Evolutionary conservation across 2,888 invertebrate species (phyloP).

Genomic region (Cybosia mesomella): DNA sequence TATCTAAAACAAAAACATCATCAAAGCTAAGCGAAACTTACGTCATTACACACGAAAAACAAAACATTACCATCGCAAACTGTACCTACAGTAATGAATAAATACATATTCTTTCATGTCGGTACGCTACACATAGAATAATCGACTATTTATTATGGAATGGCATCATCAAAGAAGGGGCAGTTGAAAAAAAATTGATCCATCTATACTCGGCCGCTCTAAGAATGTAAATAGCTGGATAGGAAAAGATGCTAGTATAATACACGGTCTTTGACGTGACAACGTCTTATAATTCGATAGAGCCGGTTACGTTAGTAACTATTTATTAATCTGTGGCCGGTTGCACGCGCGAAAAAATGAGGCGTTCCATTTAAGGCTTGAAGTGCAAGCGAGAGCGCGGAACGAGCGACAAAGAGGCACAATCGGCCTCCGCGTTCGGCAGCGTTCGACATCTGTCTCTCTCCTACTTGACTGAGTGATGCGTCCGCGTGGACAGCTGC

Average conservation of each 20-base stretch:
- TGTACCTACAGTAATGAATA: slow-evolving; percentile 36
- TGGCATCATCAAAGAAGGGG: slow-evolving; percentile 53
- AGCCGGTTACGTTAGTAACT: too few species aligned
- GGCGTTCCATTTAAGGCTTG: too few species aligned
- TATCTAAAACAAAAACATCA: background rate
- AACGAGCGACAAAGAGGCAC: too few species aligned
- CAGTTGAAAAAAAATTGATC: slow-evolving; percentile 53
- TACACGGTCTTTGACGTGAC: too few species aligned
- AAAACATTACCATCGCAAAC: slow-evolving; percentile 9
- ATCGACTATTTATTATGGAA: slow-evolving; percentile 53
- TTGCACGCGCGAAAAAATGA: too few species aligned
- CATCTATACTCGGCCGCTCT: slow-evolving; percentile 30
- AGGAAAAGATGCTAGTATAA: background rate
- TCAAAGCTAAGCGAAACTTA: slow-evolving; percentile 1
- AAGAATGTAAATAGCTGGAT: slow-evolving; percentile 28
- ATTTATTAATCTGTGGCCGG: too few species aligned
- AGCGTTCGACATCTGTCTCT: too few species aligned
- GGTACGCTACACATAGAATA: slow-evolving; percentile 43
- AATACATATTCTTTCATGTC: slow-evolving; percentile 46
- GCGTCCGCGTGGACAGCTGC: too few species aligned
- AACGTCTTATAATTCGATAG: too few species aligned
- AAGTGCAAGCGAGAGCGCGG: too few species aligned
- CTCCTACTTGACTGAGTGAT: too few species aligned
- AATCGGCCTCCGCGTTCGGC: too few species aligned
- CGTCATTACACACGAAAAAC: slow-evolving; percentile 20